Base-by-base conservation (phyloP, 2,797 vertebrate genomes). In the Molossus molossus region DNA sequence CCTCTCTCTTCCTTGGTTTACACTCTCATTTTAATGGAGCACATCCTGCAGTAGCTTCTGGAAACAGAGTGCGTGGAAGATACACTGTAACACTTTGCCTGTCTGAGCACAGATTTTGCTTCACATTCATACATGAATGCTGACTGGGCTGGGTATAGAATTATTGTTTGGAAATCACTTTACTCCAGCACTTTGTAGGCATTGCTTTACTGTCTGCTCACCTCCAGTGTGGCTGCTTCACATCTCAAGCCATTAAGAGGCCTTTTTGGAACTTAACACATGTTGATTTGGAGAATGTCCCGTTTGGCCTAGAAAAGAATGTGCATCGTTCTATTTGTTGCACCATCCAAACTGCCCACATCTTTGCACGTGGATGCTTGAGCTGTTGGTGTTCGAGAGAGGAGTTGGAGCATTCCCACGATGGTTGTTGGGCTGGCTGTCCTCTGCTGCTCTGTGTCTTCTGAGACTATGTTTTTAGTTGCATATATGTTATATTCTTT, bases 331-430 rank as follows among this genome's bases (percentile, higher is more conserved):
- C 62, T 27, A 6, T 21, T 18, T 2, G 0, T 5, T 0, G 1
- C 37, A 1, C 21, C 21, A 5, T 23, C 60, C 27, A 3, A 3
- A 14, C 1, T 2, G 55, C 12, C 6, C 21, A 0, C 18, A 0
- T 10, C 13, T 67, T 75, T 48, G 75, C 87, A 23, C 70, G 4
- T 3, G 18, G 33, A 4, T 5, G 1, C 23, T 14, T 0, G 50
- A 14, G 73, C 75, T 13, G 8, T 8, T 55, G 1, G 48, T 17
- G n/a, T 33, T 84, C 20, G n/a, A 57, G 53, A 9, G 0, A 9
- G 33, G 9, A 13, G 37, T 12, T 11, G 3, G 48, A 45, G 40
- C 29, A 33, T 1, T 48, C 20, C 58, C 14, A 40, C 20, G 25
- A 20, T 27, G 18, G 45, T 4, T 1, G 29, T 18, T 1, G 21